Evolutionary conservation across 2,888 invertebrate genomes (phyloP), one percentile per base, ranked within the genome.

Genomic region (Flexamia atlantica): DNA sequence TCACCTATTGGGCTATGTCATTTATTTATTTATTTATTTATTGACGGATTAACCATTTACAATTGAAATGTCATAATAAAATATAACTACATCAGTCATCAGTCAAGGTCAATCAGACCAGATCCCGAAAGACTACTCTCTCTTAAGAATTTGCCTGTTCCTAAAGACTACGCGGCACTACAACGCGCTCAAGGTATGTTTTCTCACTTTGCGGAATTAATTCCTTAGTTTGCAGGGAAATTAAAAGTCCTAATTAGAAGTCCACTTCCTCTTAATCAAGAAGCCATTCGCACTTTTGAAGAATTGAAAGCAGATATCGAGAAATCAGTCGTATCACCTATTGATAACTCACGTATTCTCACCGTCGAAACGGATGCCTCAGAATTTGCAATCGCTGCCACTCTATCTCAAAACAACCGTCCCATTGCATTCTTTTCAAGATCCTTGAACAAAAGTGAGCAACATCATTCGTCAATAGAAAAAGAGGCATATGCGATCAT

Each of bases 401-500:
- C 60, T 25, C 17, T 83, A 14, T 57, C 79, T 7, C 36, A 53
- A 50, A 42, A n/a, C 5, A 42, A 23, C 3, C 25, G 53, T 10
- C 83, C 83, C 10, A 70, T 83, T 12, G 83, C 79, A 2, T 79
- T 79, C 79, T 79, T 79, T n/a, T 83, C 79, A 25, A 57, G 83
- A 20, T 76, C 79, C 17, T 74, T 83, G 7, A 23, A 32, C 12
- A 20, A 32, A 32, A 42, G 42, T 20, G 76, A 83, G 20, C 25
- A 23, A 50, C 53, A 17, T 9, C 81, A 81, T 23, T 64, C 81
- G 2, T n/a, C 68, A 14, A 32, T 60, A 10, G 64, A 64, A 20
- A 84, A 86, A 81, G 86, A 86, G 4, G 20, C 53, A 3, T 72
- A 80, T 30, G 87, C 86, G 23, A 87, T 85, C 30, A 84, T 85